Percentiles rank a stretch among this genome's conserved stretches.
Conservation (phyloP, 2,797 vertebrate species). For the Podarcis lilfordi region DNA sequence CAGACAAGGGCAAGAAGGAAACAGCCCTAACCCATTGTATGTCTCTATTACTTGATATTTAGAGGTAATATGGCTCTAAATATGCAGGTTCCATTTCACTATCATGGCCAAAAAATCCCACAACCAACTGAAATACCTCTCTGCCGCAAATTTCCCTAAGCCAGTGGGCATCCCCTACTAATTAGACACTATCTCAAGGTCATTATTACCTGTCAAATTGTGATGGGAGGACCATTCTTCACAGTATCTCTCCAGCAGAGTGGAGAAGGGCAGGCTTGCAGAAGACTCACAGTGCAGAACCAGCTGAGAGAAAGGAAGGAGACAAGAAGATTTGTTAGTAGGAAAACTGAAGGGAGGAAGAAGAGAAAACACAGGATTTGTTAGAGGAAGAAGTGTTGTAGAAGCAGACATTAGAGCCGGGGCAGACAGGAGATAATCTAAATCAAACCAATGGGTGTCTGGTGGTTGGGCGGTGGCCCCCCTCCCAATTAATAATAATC, state of each 20-base stretch:
- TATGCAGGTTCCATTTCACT: neutral
- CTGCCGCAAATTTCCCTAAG: neutral
- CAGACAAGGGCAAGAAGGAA: neutral
- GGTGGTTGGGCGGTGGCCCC: too few relatives aligned
- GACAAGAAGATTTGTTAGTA: constrained; percentile 14
- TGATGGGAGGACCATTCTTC: constrained; percentile 69
- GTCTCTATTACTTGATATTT: neutral
- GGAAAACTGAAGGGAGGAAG: neutral
- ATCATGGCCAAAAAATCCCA: too few relatives aligned
- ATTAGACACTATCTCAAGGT: neutral
- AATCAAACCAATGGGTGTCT: too few relatives aligned
- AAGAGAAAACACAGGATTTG: too few relatives aligned
- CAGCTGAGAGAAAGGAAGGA: constrained; percentile 61
- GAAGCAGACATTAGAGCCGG: too few relatives aligned
- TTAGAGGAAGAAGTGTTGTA: too few relatives aligned
- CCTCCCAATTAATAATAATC: too few relatives aligned
- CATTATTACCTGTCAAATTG: constrained; percentile 76
- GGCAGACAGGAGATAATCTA: too few relatives aligned
- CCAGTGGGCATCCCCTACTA: neutral
- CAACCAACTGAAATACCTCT: too few relatives aligned
- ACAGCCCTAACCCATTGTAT: neutral
- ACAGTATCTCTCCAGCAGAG: constrained; percentile 76
- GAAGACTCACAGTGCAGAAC: constrained; percentile 69
- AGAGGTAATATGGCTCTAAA: neutral
- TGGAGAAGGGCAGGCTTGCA: constrained; percentile 64